Evolutionary conservation across 2,797 vertebrate genomes (phyloP).

Genomic region (Chelidonichthys spinosus): DNA sequence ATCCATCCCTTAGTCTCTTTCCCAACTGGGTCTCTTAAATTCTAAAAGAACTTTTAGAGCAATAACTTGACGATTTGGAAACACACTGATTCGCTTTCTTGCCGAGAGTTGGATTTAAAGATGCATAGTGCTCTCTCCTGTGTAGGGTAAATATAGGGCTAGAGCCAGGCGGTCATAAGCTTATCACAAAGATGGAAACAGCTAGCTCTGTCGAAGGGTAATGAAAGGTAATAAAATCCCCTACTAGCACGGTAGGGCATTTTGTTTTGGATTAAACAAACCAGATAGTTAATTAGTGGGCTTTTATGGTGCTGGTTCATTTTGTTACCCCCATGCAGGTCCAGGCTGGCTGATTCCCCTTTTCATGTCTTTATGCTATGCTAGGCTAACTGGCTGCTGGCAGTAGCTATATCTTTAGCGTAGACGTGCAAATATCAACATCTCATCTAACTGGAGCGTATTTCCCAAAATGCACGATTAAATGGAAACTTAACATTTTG

Average conservation of each 20-base stretch:
- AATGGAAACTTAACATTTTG: background rate
- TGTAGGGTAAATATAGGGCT: background rate
- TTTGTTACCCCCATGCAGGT: too few species aligned
- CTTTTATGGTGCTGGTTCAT: background rate
- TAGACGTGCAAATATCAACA: background rate
- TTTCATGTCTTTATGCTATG: background rate
- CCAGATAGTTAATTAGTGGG: background rate
- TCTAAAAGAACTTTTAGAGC: slow-evolving; percentile 24
- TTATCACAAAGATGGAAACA: slow-evolving; percentile 4
- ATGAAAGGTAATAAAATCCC: background rate
- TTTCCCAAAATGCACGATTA: background rate
- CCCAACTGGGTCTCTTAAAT: slow-evolving; percentile 17
- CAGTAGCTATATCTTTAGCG: background rate
- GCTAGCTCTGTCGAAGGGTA: background rate
- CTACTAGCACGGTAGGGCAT: background rate
- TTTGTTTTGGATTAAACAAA: background rate
- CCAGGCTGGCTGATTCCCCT: background rate
- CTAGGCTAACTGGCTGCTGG: background rate
- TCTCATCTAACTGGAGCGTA: background rate
- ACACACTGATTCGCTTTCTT: slow-evolving; percentile 11
- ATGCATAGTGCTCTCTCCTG: background rate
- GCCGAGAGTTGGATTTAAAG: slow-evolving; percentile 10
- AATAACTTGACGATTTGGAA: slow-evolving; percentile 31
- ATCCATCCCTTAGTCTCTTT: slow-evolving; percentile 48
- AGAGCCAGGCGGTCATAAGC: slow-evolving; percentile 9